Evolutionary conservation across 2,113 vertebrate species (phyloP), one percentile per base, ranked within the genome.

Genomic region (Pelodiscus sinensis): DNA sequence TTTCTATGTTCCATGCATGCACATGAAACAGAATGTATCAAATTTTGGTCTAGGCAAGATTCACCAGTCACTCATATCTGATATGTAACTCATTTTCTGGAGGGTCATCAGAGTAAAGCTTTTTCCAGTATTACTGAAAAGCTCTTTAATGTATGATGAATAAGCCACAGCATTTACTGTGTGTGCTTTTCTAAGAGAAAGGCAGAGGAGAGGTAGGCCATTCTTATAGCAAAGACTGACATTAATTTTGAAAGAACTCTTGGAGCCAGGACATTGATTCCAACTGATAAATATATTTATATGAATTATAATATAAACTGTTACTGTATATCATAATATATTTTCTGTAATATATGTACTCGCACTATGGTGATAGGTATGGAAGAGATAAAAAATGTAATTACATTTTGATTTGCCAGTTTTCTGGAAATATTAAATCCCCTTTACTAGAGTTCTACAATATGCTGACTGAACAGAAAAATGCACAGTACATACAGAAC

Each of bases 391-490:
- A 92, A 91, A 94, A 83, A 78, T 92, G 96, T 68, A 73, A 31
- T 71, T 81, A 31, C 79, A 29, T 90, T 0, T 84, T 0, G 80
- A 92, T 87, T 50, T 19, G n/a, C 65, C 54, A 52, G 35, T 79
- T 85, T n/a, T 95, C 75, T 79, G 86, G 73, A 92, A 92, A 65
- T 68, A 95, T 88, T 88, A 84, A 94, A 80, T 25, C 84, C 77
- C 89, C 92, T 97, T 94, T 95, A 93, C 58, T 90, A 88, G 52
- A 93, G 78, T 90, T 87, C 78, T 90, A 81, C 87, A 89, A 90
- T 94, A 65, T 84, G 95, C 97, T 96, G 96, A 96, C 93, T 89
- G 89, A 91, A 96, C 75, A 91, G 90, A 88, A 95, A 94, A 95
- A 90, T 91, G 86, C 54, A 90, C 88, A 87, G 68, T 81, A 90